Base-by-base conservation (phyloP, 2,888 invertebrate genomes). In the Operophtera brumata region DNA sequence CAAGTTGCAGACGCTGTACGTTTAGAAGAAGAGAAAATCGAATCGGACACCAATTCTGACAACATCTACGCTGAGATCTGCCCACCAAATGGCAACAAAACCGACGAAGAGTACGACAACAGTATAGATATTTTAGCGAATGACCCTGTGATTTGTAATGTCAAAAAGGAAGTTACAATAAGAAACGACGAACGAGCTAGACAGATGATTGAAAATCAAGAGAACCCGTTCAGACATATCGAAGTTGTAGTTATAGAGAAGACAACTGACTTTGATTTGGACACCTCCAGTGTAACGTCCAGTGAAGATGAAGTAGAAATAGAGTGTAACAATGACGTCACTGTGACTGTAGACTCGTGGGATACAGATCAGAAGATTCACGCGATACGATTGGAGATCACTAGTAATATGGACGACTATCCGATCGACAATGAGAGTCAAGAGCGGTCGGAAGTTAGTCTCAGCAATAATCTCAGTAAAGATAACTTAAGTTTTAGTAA, bases 61-160 rank as follows among this genome's bases (percentile, higher is more conserved):
- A 94, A 94, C 67, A 94, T 94, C 66, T 94, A 94, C 71, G 93
- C 94, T 45, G 94, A 94, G 79, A 94, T 94, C 54, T 94, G 93
- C 62, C 72, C 85, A 37, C 86, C 90, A 1, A 84, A 81, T 44
- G 78, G 73, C 1, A 77, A 78, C 54, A 88, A 84, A 70, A 80
- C 73, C 44, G 89, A 89, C 12, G 88, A 90, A 60, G 90, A 89
- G 62, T 90, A 89, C 46, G 89, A 90, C 44, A 85, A 75, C 50
- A 87, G 82, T 51, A 78, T 86, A 51, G 90, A 90, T 47, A 77
- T 90, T 0, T 63, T 90, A 61, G 90, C 90, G 8, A 89, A 80
- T 6, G 90, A 90, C 47, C 90, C 90, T 47, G 86, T 90, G 36
- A 90, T 90, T 65, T 89, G 89, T 61, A 90, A 90, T 62, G 89